A percentile compares a stretch with the other conserved stretches of the same genome.
These are phyloP conservation scores for Numida meleagris DNA, from an alignment of 2,113 vertebrate genomes.

Conservation along the genomic window DNA sequence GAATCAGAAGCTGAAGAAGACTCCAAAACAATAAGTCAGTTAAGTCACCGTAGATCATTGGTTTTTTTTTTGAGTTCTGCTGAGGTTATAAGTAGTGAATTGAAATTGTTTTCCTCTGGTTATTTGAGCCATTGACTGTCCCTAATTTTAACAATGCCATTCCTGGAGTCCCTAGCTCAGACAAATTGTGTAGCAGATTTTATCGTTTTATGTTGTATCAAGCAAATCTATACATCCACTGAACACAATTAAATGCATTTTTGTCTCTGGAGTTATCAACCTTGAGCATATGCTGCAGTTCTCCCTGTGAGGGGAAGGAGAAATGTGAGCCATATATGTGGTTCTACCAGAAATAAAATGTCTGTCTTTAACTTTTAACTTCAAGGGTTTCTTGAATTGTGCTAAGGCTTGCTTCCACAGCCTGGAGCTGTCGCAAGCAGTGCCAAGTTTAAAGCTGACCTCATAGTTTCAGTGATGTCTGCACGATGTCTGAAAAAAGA, in stretches of 20 bases:
- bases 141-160: not conserved
- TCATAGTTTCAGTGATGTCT: not conserved
- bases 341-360: not conserved
- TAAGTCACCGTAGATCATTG: not conserved
- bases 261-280: not conserved
- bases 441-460: not conserved
- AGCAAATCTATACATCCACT: not conserved
- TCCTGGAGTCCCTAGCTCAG: not conserved
- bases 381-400: not conserved
- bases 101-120: not conserved
- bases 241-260: not conserved
- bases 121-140: not conserved
- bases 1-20: slow-evolving; percentile 9
- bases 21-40: not conserved
- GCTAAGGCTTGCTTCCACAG: not conserved
- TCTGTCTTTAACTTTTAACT: not conserved
- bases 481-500: not conserved
- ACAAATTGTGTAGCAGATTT: not conserved
- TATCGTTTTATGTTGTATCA: not conserved
- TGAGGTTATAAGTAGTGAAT: not conserved
- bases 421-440: not conserved
- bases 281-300: not conserved
- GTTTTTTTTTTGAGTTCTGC: not conserved
- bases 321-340: not conserved
- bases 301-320: not conserved